phyloP scores from a whole-genome alignment of 2,113 vertebrate genomes.

The Falco punctatus region DNA sequence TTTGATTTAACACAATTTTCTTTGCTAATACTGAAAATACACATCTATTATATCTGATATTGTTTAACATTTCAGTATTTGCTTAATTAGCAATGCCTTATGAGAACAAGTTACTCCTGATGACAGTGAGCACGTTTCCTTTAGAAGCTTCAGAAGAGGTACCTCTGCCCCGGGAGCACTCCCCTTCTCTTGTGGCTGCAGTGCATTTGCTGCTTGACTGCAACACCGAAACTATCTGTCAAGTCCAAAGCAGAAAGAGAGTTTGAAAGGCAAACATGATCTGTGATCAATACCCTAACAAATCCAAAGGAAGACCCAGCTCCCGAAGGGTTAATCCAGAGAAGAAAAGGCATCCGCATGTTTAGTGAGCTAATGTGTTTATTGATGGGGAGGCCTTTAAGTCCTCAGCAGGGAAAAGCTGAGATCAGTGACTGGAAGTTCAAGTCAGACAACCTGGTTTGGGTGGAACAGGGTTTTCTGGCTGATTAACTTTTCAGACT shows the following conservation, averaged over 20 bases:
- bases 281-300: slow-evolving; percentile 86
- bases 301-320: slow-evolving; percentile 83
- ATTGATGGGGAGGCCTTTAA: slow-evolving; percentile 78
- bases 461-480: background rate
- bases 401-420: slow-evolving; percentile 71
- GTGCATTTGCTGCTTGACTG: slow-evolving; percentile 67
- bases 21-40: slow-evolving; percentile 4
- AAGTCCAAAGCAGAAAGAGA: slow-evolving; percentile 71
- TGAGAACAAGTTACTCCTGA: background rate
- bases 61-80: background rate
- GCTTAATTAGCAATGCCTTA: background rate
- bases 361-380: slow-evolving; percentile 83
- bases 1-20: background rate
- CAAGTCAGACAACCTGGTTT: background rate
- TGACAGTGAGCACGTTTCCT: background rate
- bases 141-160: background rate
- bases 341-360: slow-evolving; percentile 80
- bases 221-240: slow-evolving; percentile 70
- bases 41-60: background rate
- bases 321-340: slow-evolving; percentile 85
- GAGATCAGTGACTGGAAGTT: slow-evolving; percentile 20
- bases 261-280: slow-evolving; percentile 79
- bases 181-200: slow-evolving; percentile 22
- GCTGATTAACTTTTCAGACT: background rate
- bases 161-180: background rate